phyloP scores from a whole-genome alignment of 2,888 invertebrate genomes.

The Sympetrum striolatum region DNA sequence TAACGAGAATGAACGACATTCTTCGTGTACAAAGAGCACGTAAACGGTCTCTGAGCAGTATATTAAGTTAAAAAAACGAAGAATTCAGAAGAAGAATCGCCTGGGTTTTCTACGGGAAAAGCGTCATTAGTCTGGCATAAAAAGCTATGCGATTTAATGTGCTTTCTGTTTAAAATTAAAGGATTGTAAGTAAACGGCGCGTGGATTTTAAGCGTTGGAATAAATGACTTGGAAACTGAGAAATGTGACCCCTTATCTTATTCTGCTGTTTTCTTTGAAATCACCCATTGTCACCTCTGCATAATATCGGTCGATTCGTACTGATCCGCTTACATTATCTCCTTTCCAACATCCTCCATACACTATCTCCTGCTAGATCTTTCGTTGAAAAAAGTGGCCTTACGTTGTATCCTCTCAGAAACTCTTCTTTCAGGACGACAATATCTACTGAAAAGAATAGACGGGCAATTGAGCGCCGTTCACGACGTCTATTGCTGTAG shows the following conservation, averaged over 20 bases:
- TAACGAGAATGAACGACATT: too few relatives aligned
- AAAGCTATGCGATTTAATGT: not conserved
- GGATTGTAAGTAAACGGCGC: not conserved
- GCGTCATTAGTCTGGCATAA: not conserved
- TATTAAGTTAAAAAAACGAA: too few relatives aligned
- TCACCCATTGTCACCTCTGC: not conserved
- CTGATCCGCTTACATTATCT: not conserved
- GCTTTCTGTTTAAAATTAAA: not conserved
- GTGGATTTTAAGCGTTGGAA: not conserved
- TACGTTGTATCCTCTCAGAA: not conserved
- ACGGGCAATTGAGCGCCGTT: too few relatives aligned
- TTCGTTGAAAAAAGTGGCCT: not conserved
- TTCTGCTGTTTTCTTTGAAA: not conserved
- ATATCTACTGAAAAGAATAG: too few relatives aligned
- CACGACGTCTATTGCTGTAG: too few relatives aligned
- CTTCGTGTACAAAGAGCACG: too few relatives aligned
- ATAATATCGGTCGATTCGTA: not conserved
- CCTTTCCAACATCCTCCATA: not conserved
- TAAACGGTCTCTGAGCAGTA: too few relatives aligned
- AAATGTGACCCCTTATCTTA: not conserved
- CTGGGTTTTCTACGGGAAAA: not conserved
- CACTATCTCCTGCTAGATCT: not conserved
- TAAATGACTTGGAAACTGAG: not conserved
- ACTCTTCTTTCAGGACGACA: too few relatives aligned
- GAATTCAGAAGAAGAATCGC: too few relatives aligned